These are phyloP conservation scores for Molossus alvarezi DNA, from an alignment of 2,797 vertebrate genomes.

Conservation along the genomic window DNA sequence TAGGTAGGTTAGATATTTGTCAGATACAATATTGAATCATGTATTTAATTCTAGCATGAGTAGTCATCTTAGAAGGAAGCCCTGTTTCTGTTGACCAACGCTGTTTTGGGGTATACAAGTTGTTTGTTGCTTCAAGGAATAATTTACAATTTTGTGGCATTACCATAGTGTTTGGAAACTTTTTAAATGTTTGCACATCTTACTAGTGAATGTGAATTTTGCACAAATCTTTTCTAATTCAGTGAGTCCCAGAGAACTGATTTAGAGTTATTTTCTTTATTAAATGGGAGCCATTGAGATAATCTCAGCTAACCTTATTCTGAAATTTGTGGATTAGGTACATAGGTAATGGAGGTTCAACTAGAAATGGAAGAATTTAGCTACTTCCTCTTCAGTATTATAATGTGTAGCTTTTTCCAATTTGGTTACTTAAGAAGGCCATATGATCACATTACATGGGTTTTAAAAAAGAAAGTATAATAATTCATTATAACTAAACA, in stretches of 20 bases:
- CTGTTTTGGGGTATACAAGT: neutral
- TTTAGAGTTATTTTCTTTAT: neutral
- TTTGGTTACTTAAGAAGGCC: constrained; percentile 13
- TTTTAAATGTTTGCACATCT: constrained; percentile 4
- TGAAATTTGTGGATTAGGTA: neutral
- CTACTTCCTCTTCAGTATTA: neutral
- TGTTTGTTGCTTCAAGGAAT: neutral
- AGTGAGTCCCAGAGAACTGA: neutral
- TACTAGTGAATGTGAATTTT: neutral
- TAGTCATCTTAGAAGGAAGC: neutral
- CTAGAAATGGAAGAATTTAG: neutral
- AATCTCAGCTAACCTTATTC: neutral
- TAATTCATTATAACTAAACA: neutral
- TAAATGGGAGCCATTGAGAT: neutral
- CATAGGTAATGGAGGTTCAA: neutral
- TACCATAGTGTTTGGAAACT: neutral
- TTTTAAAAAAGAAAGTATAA: neutral
- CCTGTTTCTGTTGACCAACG: neutral
- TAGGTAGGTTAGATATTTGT: neutral
- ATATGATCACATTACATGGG: neutral
- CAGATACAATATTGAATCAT: neutral
- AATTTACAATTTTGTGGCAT: neutral
- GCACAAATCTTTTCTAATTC: neutral
- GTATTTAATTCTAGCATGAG: neutral
- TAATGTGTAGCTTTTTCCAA: neutral